Evolutionary conservation across 2,888 invertebrate species (phyloP).

Genomic region (Ophioninae sp.): DNA sequence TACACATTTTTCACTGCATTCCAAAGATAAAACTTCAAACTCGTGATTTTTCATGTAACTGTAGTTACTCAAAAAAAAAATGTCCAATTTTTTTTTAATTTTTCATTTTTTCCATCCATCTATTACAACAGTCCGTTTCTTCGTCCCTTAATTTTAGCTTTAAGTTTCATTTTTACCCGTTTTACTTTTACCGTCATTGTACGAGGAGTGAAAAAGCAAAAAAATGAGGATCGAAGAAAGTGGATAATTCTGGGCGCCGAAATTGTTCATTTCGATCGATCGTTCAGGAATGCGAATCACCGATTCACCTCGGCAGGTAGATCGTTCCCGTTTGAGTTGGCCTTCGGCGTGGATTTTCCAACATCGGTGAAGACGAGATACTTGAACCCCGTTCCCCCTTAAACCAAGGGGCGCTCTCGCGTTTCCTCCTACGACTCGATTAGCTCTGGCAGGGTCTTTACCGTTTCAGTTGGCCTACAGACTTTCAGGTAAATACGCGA

Average conservation of each 20-base stretch:
- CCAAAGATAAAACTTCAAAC: no score
- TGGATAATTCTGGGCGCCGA: slow-evolving; percentile 3
- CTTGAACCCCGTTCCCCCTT: background rate
- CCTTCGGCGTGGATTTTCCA: background rate
- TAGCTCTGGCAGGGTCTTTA: slow-evolving; percentile 59
- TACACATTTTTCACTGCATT: no score
- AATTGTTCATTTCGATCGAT: slow-evolving; percentile 26
- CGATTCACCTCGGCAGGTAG: slow-evolving; percentile 14
- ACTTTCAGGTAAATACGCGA: slow-evolving; percentile 51
- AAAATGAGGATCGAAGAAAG: slow-evolving; percentile 11
- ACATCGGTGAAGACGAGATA: slow-evolving; percentile 28
- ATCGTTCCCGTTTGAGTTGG: slow-evolving; percentile 26
- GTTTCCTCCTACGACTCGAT: slow-evolving; percentile 21
- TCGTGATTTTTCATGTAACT: no score
- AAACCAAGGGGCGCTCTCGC: background rate
- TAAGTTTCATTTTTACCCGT: background rate
- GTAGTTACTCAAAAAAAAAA: no score
- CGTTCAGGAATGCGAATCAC: slow-evolving; percentile 39
- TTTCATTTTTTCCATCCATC: background rate
- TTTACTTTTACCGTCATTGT: background rate
- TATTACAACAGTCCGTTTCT: background rate
- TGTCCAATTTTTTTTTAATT: no score
- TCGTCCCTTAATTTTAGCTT: background rate
- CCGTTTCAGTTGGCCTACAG: slow-evolving; percentile 62
- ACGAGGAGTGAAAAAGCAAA: background rate